These are phyloP conservation scores for Volucella zonaria DNA, from an alignment of 2,888 invertebrate genomes.

Conservation along the genomic window DNA sequence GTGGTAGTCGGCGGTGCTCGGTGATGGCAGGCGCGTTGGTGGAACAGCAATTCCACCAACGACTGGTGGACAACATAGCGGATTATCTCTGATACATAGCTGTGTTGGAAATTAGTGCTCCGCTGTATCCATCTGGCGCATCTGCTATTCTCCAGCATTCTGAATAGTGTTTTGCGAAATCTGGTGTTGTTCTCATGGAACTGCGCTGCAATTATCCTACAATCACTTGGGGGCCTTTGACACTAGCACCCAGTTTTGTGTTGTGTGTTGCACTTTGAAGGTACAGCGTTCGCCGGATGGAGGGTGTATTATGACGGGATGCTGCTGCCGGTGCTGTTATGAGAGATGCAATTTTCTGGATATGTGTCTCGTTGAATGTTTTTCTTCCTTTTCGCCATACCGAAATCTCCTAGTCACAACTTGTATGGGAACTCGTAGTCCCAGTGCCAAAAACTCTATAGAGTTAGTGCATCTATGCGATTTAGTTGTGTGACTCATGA, in stretches of 20 bases:
- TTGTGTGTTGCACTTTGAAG: neutral
- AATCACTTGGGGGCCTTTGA: constrained; percentile 71
- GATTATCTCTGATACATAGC: constrained; percentile 69
- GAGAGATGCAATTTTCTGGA: constrained; percentile 61
- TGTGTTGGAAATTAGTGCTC: constrained; percentile 72
- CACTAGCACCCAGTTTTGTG: constrained; percentile 70
- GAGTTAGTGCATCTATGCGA: constrained; percentile 40
- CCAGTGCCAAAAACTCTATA: too few species aligned
- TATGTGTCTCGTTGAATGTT: constrained; percentile 49
- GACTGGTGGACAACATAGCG: constrained; percentile 71
- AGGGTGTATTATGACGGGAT: constrained; percentile 34
- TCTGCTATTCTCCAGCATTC: constrained; percentile 59
- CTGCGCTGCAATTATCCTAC: constrained; percentile 71
- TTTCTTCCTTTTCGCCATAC: constrained; percentile 36
- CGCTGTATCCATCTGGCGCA: constrained; percentile 58
- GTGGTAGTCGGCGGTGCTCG: neutral
- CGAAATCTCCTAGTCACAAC: neutral
- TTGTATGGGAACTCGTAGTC: constrained; percentile 11
- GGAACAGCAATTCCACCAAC: constrained; percentile 23
- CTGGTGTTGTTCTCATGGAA: constrained; percentile 61
- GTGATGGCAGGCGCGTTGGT: constrained; percentile 12
- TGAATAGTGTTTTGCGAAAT: constrained; percentile 53
- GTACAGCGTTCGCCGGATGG: constrained; percentile 1
- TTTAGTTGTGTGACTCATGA: constrained; percentile 32
- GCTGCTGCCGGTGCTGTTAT: constrained; percentile 35